Conservation (phyloP, 2,888 invertebrate genomes). For the Rotaria socialis region DNA sequence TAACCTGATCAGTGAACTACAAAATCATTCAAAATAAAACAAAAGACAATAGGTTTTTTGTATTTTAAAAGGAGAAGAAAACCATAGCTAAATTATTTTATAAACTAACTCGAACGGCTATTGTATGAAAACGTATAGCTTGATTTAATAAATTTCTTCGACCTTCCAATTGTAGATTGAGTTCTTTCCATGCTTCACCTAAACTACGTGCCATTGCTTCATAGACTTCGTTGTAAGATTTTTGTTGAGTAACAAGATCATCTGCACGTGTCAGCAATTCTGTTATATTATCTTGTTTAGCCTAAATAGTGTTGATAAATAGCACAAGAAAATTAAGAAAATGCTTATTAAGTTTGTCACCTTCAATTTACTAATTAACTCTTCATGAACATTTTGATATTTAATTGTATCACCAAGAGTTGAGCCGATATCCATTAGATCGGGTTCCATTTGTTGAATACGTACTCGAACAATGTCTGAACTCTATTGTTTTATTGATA, state of each 20-base stretch:
- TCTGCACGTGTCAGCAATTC: constrained; percentile 81
- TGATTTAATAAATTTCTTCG: constrained; percentile 73
- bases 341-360: constrained; percentile 61
- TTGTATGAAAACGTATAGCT: constrained; percentile 72
- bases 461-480: constrained; percentile 60
- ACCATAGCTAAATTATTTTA: neutral
- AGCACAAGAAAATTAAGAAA: neutral
- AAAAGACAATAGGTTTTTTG: neutral
- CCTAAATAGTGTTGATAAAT: constrained; percentile 61
- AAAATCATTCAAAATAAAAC: neutral
- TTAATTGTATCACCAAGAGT: constrained; percentile 72
- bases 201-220: constrained; percentile 77
- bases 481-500: neutral
- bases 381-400: constrained; percentile 74
- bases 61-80: neutral
- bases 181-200: constrained; percentile 71
- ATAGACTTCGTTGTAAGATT: constrained; percentile 71
- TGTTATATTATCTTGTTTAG: constrained; percentile 80
- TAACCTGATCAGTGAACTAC: constrained; percentile 31
- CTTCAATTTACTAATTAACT: constrained; percentile 76
- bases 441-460: constrained; percentile 78
- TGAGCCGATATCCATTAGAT: constrained; percentile 74
- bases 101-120: constrained; percentile 49
- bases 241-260: constrained; percentile 68
- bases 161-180: constrained; percentile 73